Evolutionary conservation across 2,888 invertebrate species (phyloP).

Genomic region (Lithophane semibrunnea): DNA sequence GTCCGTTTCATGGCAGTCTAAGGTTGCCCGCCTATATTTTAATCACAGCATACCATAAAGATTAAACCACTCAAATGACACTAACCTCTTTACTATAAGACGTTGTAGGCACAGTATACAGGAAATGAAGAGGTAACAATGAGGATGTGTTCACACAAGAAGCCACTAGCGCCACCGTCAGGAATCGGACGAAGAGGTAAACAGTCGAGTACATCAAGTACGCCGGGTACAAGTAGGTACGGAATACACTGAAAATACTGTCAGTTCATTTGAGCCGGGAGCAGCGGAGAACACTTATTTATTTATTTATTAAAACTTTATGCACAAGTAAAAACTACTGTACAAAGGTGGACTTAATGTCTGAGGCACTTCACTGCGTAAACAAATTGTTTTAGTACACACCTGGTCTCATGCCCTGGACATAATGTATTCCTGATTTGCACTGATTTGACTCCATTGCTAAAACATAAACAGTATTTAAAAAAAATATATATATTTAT

Average conservation of each 20-base stretch:
- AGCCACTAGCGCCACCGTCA: conserved; percentile 90
- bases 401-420: conserved; percentile 8
- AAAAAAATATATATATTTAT: too few relatives aligned
- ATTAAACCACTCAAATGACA: background rate
- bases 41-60: background rate
- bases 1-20: too few relatives aligned
- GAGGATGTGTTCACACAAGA: conserved; percentile 89
- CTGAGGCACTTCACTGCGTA: too few relatives aligned
- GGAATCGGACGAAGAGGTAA: conserved; percentile 89
- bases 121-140: conserved; percentile 81
- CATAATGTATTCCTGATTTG: conserved; percentile 15
- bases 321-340: too few relatives aligned
- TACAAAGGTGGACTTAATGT: too few relatives aligned
- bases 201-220: conserved; percentile 91
- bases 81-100: conserved; percentile 90
- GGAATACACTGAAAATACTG: conserved; percentile 68
- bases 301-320: too few relatives aligned
- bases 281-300: too few relatives aligned
- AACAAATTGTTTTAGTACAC: background rate
- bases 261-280: background rate
- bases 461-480: conserved; percentile 1
- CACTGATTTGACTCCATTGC: conserved; percentile 25
- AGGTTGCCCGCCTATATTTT: background rate
- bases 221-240: conserved; percentile 66
- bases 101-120: conserved; percentile 90